Conservation (phyloP, 2,113 vertebrate genomes). For the Ctenodactylus gundi region DNA sequence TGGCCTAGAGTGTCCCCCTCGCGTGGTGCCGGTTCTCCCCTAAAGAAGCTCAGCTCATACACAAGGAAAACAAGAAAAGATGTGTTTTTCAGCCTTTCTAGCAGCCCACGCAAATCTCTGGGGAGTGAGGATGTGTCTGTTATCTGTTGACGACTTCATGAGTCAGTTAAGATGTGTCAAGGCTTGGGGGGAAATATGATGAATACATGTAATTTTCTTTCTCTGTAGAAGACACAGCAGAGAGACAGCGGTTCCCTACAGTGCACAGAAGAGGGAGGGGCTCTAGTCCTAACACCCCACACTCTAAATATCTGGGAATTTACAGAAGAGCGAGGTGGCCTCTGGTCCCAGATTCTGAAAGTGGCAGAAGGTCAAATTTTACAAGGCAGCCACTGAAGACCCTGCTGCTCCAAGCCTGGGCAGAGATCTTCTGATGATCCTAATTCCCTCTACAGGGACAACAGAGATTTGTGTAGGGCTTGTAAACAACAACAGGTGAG, state of each 20-base stretch:
- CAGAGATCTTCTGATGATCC: neutral
- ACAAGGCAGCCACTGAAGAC: neutral
- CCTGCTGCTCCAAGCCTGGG: rapidly evolving
- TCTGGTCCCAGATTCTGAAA: neutral
- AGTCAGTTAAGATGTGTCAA: neutral
- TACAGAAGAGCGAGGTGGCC: neutral
- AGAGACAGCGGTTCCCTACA: neutral
- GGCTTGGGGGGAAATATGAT: neutral
- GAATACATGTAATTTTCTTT: neutral
- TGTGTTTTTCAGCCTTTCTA: neutral
- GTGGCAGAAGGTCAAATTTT: rapidly evolving
- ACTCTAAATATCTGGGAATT: neutral
- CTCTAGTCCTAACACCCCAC: neutral
- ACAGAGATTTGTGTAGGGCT: too few relatives aligned
- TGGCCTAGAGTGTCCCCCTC: rapidly evolving
- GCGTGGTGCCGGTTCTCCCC: neutral
- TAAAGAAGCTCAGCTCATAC: neutral
- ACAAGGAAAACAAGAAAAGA: neutral
- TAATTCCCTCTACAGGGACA: neutral
- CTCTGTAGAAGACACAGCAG: neutral
- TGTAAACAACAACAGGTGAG: too few relatives aligned
- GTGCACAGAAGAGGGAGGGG: neutral
- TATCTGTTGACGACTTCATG: neutral
- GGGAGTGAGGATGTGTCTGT: neutral
- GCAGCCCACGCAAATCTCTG: neutral